Evolutionary conservation across 2,113 vertebrate species (phyloP), one percentile per base, ranked within the genome.

Genomic region (Zootoca vivipara): DNA sequence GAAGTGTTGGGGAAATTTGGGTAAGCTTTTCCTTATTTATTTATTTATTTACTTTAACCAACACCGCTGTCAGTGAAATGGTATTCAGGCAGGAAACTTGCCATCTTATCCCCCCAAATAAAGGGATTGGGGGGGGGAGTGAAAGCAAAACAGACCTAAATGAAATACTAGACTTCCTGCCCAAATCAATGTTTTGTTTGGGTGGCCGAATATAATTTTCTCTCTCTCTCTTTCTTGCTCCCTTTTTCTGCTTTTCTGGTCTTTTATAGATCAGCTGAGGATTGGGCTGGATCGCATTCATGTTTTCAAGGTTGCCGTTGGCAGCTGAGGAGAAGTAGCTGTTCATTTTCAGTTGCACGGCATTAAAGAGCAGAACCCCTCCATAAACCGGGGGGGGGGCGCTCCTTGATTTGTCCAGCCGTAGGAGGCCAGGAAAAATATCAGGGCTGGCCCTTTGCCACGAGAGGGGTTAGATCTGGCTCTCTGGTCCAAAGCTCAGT

Each of bases 1-100:
- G 98, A 98, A 87, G 95, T 97, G 87, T 95, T 99, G 75, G 96
- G 97, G 92, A 97, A 96, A 95, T 95, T 97, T 13, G 98, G 98
- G 99, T 99, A 97, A 96, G 97, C 92, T 82, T 85, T 77, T 18
- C 0, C 10, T 52, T 52, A 52, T 52, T 52, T 52, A 52, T 52
- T 52, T 52, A 52, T 52, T 52, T 52, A 52, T 52, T 52, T 52
- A 52, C 12, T 52, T 52, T 12, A 12, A 52, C 46, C 18, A 87
- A 58, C 77, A 94, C 94, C 90, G 85, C 91, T 93, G 88, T 79
- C 85, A 33, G 52, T 92, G 90, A 93, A 88, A 89, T 69, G 83
- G 88, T 30, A 38, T 86, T 87, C 5, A 40, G 90, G 26, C 86
- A 81, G 79, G 79, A 65, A 82, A 87, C 83, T 16, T 89, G 90